Percentiles rank a stretch among this genome's conserved stretches.
phyloP scores from a whole-genome alignment of 2,888 invertebrate genomes.

The Drosophila histrio region DNA sequence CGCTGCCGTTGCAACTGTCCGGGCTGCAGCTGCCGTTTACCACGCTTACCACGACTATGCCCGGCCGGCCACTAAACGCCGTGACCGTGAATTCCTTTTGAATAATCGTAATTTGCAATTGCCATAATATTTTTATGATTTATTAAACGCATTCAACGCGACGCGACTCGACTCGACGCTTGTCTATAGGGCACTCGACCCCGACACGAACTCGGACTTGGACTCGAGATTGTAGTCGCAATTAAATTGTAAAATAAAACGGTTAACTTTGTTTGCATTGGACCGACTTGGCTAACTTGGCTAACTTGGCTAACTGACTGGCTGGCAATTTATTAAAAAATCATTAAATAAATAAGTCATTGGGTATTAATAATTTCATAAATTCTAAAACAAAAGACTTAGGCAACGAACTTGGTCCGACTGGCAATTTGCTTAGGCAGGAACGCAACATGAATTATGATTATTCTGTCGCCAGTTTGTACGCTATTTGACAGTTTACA shows the following conservation, averaged over 20 bases:
- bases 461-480: conserved; percentile 24
- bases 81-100: conserved; percentile 73
- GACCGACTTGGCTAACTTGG: conserved; percentile 22
- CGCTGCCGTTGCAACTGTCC: conserved; percentile 34
- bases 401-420: conserved; percentile 56
- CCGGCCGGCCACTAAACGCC: conserved; percentile 40
- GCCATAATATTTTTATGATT: conserved; percentile 75
- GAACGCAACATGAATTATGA: conserved; percentile 55
- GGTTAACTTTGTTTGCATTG: conserved; percentile 44
- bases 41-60: conserved; percentile 22
- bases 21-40: conserved; percentile 64
- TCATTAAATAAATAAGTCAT: conserved; percentile 69
- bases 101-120: conserved; percentile 71
- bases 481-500: conserved; percentile 56
- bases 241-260: conserved; percentile 69
- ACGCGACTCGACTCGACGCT: conserved; percentile 12
- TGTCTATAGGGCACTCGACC: conserved; percentile 56
- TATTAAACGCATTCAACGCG: conserved; percentile 63
- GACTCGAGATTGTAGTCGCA: conserved; percentile 44
- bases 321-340: conserved; percentile 63
- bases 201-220: conserved; percentile 10
- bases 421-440: conserved; percentile 49
- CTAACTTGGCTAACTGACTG: conserved; percentile 1
- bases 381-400: conserved; percentile 68
- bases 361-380: conserved; percentile 60